phyloP scores from a whole-genome alignment of 2,113 vertebrate genomes.

The Coryphaenoides rupestris region DNA sequence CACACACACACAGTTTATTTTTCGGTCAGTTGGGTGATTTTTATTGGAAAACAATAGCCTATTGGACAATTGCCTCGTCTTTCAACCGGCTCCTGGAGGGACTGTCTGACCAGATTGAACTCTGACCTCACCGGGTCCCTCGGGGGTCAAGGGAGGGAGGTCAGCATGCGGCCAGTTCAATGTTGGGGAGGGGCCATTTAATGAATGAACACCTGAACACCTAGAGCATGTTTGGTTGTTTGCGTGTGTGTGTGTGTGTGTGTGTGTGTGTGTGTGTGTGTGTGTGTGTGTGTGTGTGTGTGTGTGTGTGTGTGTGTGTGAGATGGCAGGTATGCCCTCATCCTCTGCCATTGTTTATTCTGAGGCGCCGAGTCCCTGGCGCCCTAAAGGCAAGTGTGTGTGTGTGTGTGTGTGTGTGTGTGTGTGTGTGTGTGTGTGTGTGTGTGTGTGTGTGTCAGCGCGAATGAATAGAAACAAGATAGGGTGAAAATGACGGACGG shows the following conservation, averaged over 20 bases:
- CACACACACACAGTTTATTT: conserved; percentile 26
- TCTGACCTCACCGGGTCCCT: conserved; percentile 55
- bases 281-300: not conserved
- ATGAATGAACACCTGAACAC: conserved; percentile 56
- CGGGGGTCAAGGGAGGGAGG: conserved; percentile 47
- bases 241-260: conserved; percentile 9
- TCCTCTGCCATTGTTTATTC: conserved; percentile 51
- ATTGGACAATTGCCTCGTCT: conserved; percentile 18
- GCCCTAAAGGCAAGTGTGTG: conserved; percentile 25
- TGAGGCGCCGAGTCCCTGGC: conserved; percentile 45
- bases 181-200: conserved; percentile 36
- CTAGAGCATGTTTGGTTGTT: conserved; percentile 7
- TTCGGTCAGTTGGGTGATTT: conserved; percentile 34
- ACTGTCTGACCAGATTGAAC: conserved; percentile 57
- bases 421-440: conserved; percentile 25
- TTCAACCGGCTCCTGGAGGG: conserved; percentile 45
- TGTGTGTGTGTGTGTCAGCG: conserved; percentile 2
- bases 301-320: conserved; percentile 9
- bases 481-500: conserved; percentile 60
- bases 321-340: conserved; percentile 58
- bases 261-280: not conserved
- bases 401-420: conserved; percentile 27
- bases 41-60: conserved; percentile 58
- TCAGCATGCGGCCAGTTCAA: conserved; percentile 49
- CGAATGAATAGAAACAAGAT: conserved; percentile 44